phyloP scores from a whole-genome alignment of 2,797 vertebrate species.

The Halcyon chelicuti region DNA sequence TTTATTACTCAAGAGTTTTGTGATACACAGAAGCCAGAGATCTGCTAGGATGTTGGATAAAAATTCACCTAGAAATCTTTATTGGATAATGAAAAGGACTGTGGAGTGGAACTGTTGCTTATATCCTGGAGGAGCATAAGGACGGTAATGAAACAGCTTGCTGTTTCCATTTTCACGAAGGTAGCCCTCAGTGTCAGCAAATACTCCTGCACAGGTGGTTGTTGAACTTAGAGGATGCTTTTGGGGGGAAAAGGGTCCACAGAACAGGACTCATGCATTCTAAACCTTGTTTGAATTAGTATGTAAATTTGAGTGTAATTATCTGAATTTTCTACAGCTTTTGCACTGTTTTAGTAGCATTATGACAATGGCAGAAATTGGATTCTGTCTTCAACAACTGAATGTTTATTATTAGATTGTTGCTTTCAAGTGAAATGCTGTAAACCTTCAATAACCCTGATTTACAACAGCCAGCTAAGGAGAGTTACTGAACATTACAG shows the following conservation, averaged over 20 bases:
- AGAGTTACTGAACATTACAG: background rate
- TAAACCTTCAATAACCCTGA: background rate
- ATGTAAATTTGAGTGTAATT: background rate
- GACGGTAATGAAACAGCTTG: background rate
- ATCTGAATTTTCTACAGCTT: background rate
- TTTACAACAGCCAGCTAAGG: background rate
- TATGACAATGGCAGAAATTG: background rate
- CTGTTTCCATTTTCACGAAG: background rate
- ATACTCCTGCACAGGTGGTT: background rate
- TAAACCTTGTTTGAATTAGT: background rate
- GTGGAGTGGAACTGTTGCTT: background rate
- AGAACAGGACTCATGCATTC: background rate
- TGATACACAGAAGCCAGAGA: background rate
- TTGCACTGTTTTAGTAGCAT: background rate
- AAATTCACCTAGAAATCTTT: background rate
- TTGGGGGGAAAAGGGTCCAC: background rate
- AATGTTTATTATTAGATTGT: background rate
- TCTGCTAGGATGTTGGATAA: background rate
- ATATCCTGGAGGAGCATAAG: background rate
- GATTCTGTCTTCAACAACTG: background rate
- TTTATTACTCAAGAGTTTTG: background rate
- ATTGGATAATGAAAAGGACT: background rate
- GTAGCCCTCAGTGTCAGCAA: background rate
- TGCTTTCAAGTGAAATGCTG: background rate
- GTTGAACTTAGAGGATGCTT: background rate